These are phyloP conservation scores for Cydia splendana DNA, from an alignment of 1,140 invertebrate species.

Conservation along the genomic window DNA sequence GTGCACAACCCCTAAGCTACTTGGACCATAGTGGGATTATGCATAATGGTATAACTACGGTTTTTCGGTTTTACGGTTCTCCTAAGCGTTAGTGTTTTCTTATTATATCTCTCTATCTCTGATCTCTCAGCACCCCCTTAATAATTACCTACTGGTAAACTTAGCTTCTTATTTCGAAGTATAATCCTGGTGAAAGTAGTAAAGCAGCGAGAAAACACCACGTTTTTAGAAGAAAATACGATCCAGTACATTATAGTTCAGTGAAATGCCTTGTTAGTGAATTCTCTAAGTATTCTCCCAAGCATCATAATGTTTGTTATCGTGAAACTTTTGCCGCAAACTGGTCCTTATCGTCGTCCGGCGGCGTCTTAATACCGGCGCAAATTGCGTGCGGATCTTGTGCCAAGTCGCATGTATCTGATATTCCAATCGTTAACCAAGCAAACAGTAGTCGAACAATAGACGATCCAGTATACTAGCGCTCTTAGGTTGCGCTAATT, in stretches of 20 bases:
- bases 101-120: too few relatives aligned
- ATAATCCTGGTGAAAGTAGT: too few relatives aligned
- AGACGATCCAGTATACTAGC: neutral
- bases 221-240: neutral
- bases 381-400: slow-evolving; percentile 37
- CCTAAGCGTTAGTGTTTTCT: too few relatives aligned
- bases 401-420: slow-evolving; percentile 36
- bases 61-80: too few relatives aligned
- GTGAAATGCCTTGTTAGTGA: neutral
- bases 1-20: too few relatives aligned
- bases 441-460: neutral
- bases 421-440: neutral
- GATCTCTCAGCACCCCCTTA: too few relatives aligned
- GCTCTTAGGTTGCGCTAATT: neutral
- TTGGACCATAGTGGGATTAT: too few relatives aligned
- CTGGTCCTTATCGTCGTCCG: slow-evolving; percentile 42
- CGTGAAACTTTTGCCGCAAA: slow-evolving; percentile 43
- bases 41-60: too few relatives aligned
- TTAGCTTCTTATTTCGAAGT: too few relatives aligned
- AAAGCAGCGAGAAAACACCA: neutral
- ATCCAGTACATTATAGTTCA: neutral
- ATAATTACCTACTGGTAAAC: too few relatives aligned
- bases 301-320: neutral
- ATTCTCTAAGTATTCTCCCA: neutral
- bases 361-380: slow-evolving; percentile 33